A percentile compares a stretch with the other conserved stretches of the same genome.
Evolutionary conservation across 2,113 vertebrate genomes (phyloP).

Genomic region (Drymodes brunneopygia): DNA sequence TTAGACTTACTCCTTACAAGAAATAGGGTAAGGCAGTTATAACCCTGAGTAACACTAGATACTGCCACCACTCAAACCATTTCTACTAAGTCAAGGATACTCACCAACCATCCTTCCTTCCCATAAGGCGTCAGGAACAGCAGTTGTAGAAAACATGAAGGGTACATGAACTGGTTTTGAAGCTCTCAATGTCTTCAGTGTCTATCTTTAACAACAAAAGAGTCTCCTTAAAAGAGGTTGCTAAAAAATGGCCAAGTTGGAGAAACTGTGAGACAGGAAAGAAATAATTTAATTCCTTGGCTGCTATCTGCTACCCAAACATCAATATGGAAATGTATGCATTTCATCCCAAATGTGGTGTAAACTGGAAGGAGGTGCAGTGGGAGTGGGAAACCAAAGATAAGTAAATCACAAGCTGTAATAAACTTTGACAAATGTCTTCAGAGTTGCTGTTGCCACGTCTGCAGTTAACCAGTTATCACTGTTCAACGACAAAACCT

Average conservation of each 20-base stretch:
- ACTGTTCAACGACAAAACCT: neutral
- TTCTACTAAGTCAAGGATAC: neutral
- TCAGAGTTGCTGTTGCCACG: neutral
- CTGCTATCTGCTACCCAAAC: neutral
- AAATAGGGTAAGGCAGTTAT: neutral
- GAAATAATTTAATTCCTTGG: neutral
- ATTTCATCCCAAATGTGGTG: neutral
- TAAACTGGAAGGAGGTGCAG: neutral
- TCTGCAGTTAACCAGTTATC: neutral
- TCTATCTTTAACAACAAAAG: neutral
- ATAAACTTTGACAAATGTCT: neutral
- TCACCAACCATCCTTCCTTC: neutral
- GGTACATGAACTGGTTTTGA: neutral
- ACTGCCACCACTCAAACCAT: neutral
- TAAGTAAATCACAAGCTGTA: neutral
- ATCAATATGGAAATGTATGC: neutral
- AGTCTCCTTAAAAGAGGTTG: neutral
- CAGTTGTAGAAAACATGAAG: neutral
- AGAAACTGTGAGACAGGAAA: neutral
- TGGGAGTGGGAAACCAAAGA: neutral
- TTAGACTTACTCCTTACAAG: neutral
- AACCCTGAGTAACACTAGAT: neutral
- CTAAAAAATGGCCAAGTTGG: neutral
- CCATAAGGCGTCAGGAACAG: neutral
- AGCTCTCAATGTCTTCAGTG: neutral